phyloP scores from a whole-genome alignment of 2,797 vertebrate genomes.

The Epinephelus awoara region DNA sequence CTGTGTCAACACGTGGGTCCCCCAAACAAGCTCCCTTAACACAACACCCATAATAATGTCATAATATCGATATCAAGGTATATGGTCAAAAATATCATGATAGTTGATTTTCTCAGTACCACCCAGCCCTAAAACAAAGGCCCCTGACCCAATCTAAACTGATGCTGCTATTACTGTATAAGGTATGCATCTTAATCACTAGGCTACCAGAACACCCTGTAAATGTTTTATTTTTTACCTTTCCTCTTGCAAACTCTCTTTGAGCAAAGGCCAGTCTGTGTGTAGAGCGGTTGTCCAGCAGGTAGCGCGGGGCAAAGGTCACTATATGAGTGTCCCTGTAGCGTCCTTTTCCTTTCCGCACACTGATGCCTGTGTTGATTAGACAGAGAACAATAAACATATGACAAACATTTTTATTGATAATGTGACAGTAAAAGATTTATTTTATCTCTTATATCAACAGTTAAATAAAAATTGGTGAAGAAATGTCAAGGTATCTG shows the following conservation, averaged over 20 bases:
- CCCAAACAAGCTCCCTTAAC: too few species aligned
- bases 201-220: neutral
- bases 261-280: slow-evolving; percentile 97
- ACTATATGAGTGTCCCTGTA: slow-evolving; percentile 96
- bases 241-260: slow-evolving; percentile 95
- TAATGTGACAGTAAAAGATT: neutral
- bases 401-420: neutral
- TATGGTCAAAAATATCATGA: too few species aligned
- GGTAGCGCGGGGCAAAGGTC: slow-evolving; percentile 96
- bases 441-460: neutral
- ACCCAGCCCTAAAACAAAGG: neutral
- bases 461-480: neutral
- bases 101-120: too few species aligned
- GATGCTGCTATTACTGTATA: neutral
- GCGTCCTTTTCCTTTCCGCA: slow-evolving; percentile 95
- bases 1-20: too few species aligned
- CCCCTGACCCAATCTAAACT: neutral
- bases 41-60: too few species aligned
- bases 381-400: slow-evolving; percentile 12
- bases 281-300: slow-evolving; percentile 94
- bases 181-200: neutral
- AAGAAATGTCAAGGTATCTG: neutral
- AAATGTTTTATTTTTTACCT: slow-evolving; percentile 82
- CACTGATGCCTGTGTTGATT: slow-evolving; percentile 90
- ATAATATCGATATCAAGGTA: too few species aligned